These are phyloP conservation scores for Ranitomeya imitator DNA, from an alignment of 2,113 vertebrate species.

Conservation along the genomic window DNA sequence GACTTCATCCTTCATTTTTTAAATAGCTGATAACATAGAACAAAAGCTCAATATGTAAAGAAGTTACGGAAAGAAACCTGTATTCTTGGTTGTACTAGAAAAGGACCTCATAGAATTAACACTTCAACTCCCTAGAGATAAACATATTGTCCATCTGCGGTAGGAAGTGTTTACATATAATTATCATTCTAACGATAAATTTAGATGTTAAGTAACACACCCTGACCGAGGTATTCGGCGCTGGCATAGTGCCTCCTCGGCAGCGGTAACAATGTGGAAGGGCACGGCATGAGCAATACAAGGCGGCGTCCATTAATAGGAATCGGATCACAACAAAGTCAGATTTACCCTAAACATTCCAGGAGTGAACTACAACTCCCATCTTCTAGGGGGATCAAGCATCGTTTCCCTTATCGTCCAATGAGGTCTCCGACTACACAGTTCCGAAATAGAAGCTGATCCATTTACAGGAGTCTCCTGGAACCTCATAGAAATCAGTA, in stretches of 20 bases:
- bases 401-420: too few species aligned
- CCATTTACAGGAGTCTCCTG: too few species aligned
- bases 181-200: conserved; percentile 26
- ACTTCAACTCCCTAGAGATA: not conserved
- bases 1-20: not conserved
- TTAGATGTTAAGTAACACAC: conserved; percentile 13
- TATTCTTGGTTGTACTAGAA: not conserved
- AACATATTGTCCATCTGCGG: not conserved
- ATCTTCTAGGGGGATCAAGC: not conserved
- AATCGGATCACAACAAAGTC: not conserved
- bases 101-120: not conserved
- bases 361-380: not conserved
- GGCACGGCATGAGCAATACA: not conserved
- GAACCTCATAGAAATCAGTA: too few species aligned
- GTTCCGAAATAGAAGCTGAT: too few species aligned
- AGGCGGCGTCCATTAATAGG: not conserved
- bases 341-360: not conserved
- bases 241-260: not conserved
- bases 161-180: not conserved
- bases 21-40: not conserved
- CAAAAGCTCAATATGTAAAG: not conserved
- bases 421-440: too few species aligned
- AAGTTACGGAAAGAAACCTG: not conserved
- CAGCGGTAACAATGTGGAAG: not conserved
- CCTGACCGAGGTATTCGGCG: not conserved